A percentile compares a stretch with the other conserved stretches of the same genome.
These are phyloP conservation scores for Lepisosteus osseus DNA, from an alignment of 2,113 vertebrate species.

Conservation along the genomic window DNA sequence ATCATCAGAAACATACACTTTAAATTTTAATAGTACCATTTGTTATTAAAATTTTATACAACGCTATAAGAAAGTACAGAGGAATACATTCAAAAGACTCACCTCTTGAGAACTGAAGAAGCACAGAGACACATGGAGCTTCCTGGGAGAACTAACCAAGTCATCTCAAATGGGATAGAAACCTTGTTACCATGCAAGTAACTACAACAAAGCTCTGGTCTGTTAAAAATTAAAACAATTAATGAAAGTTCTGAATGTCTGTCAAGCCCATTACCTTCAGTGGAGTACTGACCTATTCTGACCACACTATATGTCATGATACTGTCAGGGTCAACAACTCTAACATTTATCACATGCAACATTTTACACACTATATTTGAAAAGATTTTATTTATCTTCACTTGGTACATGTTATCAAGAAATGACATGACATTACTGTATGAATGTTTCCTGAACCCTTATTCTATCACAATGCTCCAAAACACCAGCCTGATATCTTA, in stretches of 20 bases:
- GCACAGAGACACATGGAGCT: not conserved
- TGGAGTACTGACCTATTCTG: not conserved
- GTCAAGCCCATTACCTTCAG: not conserved
- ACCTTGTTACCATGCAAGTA: constrained; percentile 51
- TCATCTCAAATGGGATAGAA: not conserved
- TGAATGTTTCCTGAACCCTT: too few species aligned
- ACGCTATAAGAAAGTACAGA: not conserved
- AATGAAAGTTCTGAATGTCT: not conserved
- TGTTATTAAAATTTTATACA: not conserved
- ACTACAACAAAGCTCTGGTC: constrained; percentile 46
- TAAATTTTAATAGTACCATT: not conserved
- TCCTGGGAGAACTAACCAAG: constrained; percentile 4
- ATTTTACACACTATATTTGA: too few species aligned
- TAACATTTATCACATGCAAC: not conserved
- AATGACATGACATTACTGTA: too few species aligned
- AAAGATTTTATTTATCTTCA: too few species aligned
- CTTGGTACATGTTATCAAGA: too few species aligned
- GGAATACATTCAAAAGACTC: not conserved
- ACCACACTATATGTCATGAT: not conserved
- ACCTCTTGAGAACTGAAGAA: not conserved
- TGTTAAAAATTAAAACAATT: constrained; percentile 61
- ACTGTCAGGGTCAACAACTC: too few species aligned
- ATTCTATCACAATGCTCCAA: too few species aligned
- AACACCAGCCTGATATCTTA: too few species aligned
- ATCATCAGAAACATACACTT: too few species aligned